Conservation (phyloP, 1,140 invertebrate genomes). For the Oedothorax gibbosus region DNA sequence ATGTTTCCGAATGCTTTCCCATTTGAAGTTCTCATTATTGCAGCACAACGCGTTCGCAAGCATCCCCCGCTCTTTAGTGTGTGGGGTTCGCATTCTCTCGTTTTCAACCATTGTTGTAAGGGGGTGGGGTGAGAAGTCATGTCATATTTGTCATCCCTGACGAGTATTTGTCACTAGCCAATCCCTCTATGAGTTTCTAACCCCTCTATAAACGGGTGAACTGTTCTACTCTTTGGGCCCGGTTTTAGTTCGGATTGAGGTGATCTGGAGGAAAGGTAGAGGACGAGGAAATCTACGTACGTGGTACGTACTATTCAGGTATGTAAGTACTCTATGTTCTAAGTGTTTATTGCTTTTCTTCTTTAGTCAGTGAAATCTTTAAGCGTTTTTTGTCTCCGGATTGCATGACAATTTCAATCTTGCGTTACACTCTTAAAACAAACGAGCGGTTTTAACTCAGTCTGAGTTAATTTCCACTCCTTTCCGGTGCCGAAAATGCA, state of each 20-base stretch:
- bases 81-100: constrained; percentile 19
- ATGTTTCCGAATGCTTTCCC: neutral
- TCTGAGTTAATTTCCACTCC: too few relatives aligned
- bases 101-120: constrained; percentile 13
- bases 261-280: neutral
- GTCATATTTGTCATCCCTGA: constrained; percentile 52
- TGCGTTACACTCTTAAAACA: too few relatives aligned
- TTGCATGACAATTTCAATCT: too few relatives aligned
- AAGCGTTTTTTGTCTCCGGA: too few relatives aligned
- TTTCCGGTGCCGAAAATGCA: too few relatives aligned
- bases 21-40: too few relatives aligned
- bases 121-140: constrained; percentile 23
- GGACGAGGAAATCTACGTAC: neutral
- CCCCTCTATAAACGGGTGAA: constrained; percentile 34
- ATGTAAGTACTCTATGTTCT: too few relatives aligned
- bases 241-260: constrained; percentile 20
- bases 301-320: neutral
- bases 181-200: constrained; percentile 45
- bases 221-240: constrained; percentile 8
- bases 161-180: constrained; percentile 7
- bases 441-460: too few relatives aligned
- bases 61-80: too few relatives aligned
- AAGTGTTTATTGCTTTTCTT: too few relatives aligned
- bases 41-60: too few relatives aligned
- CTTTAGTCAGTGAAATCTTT: too few relatives aligned